phyloP scores from a whole-genome alignment of 1,140 invertebrate genomes.

The Diabrotica undecimpunctata region DNA sequence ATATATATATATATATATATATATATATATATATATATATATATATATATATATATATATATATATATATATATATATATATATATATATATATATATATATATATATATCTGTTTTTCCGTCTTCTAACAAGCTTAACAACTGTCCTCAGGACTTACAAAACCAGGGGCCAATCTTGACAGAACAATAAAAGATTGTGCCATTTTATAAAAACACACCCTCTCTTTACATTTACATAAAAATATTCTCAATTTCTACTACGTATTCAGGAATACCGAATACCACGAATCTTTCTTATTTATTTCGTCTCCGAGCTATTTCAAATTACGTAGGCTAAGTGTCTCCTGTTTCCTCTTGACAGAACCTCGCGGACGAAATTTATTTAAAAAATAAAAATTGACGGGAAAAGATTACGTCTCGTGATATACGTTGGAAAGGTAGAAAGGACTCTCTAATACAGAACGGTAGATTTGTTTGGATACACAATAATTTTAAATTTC shows the following conservation, averaged over 20 bases:
- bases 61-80: too few species aligned
- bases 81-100: too few species aligned
- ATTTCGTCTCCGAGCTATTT: background rate
- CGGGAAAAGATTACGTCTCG: background rate
- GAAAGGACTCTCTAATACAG: too few species aligned
- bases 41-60: too few species aligned
- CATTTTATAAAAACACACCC: background rate
- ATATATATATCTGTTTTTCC: too few species aligned
- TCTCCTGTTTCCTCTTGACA: background rate
- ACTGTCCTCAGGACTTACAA: background rate
- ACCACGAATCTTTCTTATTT: background rate
- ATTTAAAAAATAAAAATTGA: background rate
- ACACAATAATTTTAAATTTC: too few species aligned
- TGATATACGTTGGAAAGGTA: background rate
- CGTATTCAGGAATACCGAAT: background rate
- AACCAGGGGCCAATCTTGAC: background rate
- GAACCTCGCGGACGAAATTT: background rate
- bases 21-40: too few species aligned
- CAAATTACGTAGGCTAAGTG: background rate
- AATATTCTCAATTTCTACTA: background rate
- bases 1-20: too few species aligned
- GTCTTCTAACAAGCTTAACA: background rate
- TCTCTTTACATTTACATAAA: constrained; percentile 3
- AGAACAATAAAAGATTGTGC: background rate
- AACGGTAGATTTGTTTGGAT: too few species aligned